Base-by-base conservation (phyloP, 2,888 invertebrate species). In the Bellardia pandia region DNA sequence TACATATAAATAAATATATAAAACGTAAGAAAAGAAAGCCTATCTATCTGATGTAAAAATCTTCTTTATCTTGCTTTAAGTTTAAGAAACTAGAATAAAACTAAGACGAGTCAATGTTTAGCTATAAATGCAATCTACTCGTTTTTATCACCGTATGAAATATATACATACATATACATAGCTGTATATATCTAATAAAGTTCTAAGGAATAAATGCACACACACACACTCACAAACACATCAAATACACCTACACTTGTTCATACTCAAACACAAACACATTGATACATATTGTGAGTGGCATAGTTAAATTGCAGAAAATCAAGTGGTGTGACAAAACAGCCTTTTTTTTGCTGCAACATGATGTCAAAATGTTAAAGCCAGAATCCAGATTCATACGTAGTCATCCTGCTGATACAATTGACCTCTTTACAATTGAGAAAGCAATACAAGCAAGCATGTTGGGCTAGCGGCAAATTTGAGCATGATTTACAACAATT, bases 361-460 rank as follows among this genome's bases (percentile, higher is more conserved):
- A 79, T 64, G 75, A 71, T 58, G 82, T 62, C 62, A 4, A 30
- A 78, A 78, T 64, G 69, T 69, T 75, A 76, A 79, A 76, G 58
- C 71, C 69, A 82, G 64, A 6, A 69, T 56, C 66, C 56, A 66
- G 66, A 48, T 58, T 81, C 72, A 45, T 51, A 45, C 62, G 33
- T 62, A 84, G 82, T 81, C 77, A 81, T 81, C 56, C 56, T 80
- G 71, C 45, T 75, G 64, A 80, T 84, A 80, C 76, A 86, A 84
- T 84, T 86, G 86, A 86, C 86, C 86, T 86, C 60, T 84, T 86
- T 80, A 56, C 79, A 76, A 80, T 72, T 71, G 79, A 53, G 68
- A 76, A 56, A 72, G 66, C 71, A 83, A 84, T 69, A 83, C 62
- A 69, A 79, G 56, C 69, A 74, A 79, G 48, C 69, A 74, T 68